These are phyloP conservation scores for Lampris incognitus DNA, from an alignment of 2,113 vertebrate species.

Conservation along the genomic window DNA sequence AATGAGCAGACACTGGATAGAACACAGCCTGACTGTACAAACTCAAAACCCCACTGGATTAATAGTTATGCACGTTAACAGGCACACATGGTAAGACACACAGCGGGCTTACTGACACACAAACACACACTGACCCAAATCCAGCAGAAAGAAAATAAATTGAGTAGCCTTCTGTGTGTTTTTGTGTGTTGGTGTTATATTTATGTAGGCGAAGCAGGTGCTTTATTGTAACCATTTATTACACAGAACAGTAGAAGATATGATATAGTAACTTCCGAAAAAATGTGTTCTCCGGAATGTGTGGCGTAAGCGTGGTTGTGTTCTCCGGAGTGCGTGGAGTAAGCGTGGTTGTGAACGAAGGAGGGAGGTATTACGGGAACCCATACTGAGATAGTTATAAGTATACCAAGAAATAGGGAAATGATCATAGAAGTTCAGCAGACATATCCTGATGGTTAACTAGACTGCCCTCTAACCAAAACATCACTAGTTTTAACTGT, in stretches of 20 bases:
- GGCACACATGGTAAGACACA: conserved; percentile 2
- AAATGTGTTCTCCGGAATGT: too few relatives aligned
- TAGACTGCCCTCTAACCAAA: too few relatives aligned
- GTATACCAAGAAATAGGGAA: too few relatives aligned
- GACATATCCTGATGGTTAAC: too few relatives aligned
- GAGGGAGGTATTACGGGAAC: too few relatives aligned
- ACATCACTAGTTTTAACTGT: too few relatives aligned
- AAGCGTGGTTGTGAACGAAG: too few relatives aligned
- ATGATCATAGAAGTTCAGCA: too few relatives aligned
- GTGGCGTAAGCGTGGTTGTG: too few relatives aligned
- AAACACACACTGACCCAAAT: background rate
- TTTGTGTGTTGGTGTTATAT: background rate
- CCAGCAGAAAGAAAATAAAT: background rate
- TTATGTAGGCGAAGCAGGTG: background rate
- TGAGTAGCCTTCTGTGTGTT: background rate
- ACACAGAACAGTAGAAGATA: background rate
- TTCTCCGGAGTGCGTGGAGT: too few relatives aligned
- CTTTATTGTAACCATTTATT: background rate
- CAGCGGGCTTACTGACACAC: background rate
- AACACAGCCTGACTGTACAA: conserved; percentile 38
- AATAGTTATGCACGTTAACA: background rate
- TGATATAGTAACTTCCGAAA: too few relatives aligned
- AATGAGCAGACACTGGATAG: conserved; percentile 59
- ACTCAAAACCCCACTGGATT: conserved; percentile 14
- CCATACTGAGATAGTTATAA: too few relatives aligned